Base-by-base conservation (phyloP, 2,888 invertebrate genomes). In the Xanthostigma xanthostigma region DNA sequence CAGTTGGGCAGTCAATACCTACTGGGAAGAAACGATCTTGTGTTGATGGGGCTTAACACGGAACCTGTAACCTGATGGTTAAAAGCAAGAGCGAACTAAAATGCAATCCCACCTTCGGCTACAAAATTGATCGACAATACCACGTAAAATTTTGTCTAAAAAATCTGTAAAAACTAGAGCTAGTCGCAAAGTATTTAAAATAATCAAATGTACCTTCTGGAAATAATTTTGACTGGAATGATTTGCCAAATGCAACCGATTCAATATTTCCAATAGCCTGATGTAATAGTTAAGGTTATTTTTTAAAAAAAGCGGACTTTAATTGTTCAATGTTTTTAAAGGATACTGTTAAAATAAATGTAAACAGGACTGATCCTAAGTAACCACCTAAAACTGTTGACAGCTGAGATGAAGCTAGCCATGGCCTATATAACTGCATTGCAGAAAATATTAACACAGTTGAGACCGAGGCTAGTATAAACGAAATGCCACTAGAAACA, bases 251-350 rank as follows among this genome's bases (percentile, higher is more conserved):
- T n/a, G 70, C 51, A 10, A 68, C 57, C 33, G 67, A 64, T 61
- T 76, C 75, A 50, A 76, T 59, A 59, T 76, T 77, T 46, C 70
- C 71, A 44, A 75, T 64, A 45, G 74, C 74, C 73, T 75, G 55
- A 36, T 35, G 4, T 2, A 33, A 6, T 4, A 9, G 12, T 44
- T 36, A 44, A 44, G 36, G 35, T 10, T n/a, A 36, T 13, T 35
- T n/a, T 12, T 3, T 1, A 9, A 14, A 46, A 46, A 46, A 46
- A 11, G 12, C 3, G 14, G 5, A 46, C 8, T 33, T 9, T 46
- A n/a, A 12, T 44, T 35, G 4, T 36, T 36, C 11, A 12, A 33
- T 17, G 27, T 12, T 9, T 42, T 6, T 14, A 35, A 60, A 61
- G 58, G 58, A 59, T 71, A 75, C 75, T 52, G 75, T 75, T n/a